Percentiles rank a stretch among this genome's conserved stretches.
Evolutionary conservation across 1,140 invertebrate species (phyloP).

Genomic region (Dendroctonus valens): DNA sequence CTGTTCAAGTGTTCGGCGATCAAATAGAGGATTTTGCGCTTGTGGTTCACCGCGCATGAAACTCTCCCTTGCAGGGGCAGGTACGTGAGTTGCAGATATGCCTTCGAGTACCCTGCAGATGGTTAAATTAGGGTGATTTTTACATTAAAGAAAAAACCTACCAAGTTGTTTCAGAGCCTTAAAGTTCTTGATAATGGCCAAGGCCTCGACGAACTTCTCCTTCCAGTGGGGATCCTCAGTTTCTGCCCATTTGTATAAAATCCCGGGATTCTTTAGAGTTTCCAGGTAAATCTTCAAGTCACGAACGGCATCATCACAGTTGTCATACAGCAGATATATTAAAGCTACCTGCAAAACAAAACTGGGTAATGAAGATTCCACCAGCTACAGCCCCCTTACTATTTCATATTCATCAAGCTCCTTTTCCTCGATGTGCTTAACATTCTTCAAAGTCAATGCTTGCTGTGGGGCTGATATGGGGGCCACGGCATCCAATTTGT

Average conservation of each 20-base stretch:
- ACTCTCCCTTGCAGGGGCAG: slow-evolving; percentile 29
- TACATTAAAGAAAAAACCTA: slow-evolving; percentile 3
- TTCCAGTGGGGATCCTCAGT: slow-evolving; percentile 32
- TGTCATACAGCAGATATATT: slow-evolving; percentile 39
- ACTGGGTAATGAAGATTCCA: slow-evolving; percentile 4
- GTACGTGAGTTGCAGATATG: slow-evolving; percentile 29
- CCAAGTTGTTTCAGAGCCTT: slow-evolving; percentile 34
- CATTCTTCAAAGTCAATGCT: no score
- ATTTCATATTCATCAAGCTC: slow-evolving; percentile 35
- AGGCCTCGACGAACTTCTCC: slow-evolving; percentile 40
- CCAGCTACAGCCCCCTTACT: slow-evolving; percentile 13
- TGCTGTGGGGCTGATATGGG: no score
- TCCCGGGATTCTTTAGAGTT: background rate
- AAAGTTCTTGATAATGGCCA: slow-evolving; percentile 44
- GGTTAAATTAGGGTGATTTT: background rate
- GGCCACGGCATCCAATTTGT: no score
- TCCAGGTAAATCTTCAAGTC: slow-evolving; percentile 18
- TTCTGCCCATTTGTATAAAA: slow-evolving; percentile 35
- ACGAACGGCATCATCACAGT: slow-evolving; percentile 31
- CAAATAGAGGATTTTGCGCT: slow-evolving; percentile 38
- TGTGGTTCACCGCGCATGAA: slow-evolving; percentile 29
- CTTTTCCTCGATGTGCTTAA: slow-evolving; percentile 9
- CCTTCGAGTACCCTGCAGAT: slow-evolving; percentile 38
- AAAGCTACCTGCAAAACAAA: slow-evolving; percentile 39
- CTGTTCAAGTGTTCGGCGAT: slow-evolving; percentile 39